These are phyloP conservation scores for Ophraella communa DNA, from an alignment of 2,888 invertebrate species.

Conservation along the genomic window DNA sequence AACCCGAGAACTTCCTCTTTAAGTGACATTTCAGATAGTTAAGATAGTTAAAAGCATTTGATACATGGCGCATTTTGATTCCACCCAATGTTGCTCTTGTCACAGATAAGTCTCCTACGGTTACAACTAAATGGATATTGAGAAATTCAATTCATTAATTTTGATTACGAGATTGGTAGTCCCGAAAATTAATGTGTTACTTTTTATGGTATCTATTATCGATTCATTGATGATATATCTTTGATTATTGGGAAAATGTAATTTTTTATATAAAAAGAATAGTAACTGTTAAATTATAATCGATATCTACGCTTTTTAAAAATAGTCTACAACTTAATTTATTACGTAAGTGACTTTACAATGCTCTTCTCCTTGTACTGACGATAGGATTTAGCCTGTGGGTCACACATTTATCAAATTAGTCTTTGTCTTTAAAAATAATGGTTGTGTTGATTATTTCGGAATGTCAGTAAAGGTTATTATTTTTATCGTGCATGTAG, in stretches of 20 bases:
- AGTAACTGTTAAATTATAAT: too few relatives aligned
- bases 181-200: slow-evolving; percentile 9
- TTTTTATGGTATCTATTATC: too few relatives aligned
- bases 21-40: slow-evolving; percentile 29
- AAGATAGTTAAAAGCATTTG: slow-evolving; percentile 11
- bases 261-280: too few relatives aligned
- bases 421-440: slow-evolving; percentile 22
- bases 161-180: slow-evolving; percentile 16
- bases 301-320: background rate
- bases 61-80: slow-evolving; percentile 15
- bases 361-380: background rate
- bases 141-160: slow-evolving; percentile 23
- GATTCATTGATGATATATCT: too few relatives aligned
- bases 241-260: too few relatives aligned
- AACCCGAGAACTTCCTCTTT: slow-evolving; percentile 30
- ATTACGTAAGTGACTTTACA: background rate
- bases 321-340: background rate
- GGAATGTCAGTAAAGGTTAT: slow-evolving; percentile 16
- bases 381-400: slow-evolving; percentile 11
- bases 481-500: slow-evolving; percentile 8
- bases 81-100: slow-evolving; percentile 11
- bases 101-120: slow-evolving; percentile 11
- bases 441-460: slow-evolving; percentile 6
- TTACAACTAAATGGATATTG: slow-evolving; percentile 13
- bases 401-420: slow-evolving; percentile 20